phyloP scores from a whole-genome alignment of 2,797 vertebrate genomes.

The Malacoraja senta region DNA sequence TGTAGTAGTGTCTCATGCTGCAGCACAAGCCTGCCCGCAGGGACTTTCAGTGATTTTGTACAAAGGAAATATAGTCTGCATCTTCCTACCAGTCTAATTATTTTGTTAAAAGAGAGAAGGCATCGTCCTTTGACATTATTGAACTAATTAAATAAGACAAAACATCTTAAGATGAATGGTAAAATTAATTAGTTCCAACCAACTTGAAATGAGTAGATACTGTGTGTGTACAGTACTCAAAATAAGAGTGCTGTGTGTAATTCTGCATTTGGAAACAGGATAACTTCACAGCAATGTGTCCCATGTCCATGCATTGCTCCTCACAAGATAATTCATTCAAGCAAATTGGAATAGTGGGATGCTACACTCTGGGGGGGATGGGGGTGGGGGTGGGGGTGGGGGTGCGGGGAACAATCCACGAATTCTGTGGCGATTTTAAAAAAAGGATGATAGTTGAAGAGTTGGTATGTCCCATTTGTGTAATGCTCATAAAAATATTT shows the following conservation, averaged over 20 bases:
- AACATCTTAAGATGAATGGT: conserved; percentile 18
- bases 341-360: neutral
- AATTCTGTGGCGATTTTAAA: neutral
- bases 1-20: neutral
- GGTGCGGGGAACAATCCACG: too few species aligned
- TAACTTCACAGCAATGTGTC: neutral
- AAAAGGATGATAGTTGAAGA: too few species aligned
- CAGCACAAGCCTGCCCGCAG: conserved; percentile 20
- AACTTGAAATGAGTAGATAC: conserved; percentile 18
- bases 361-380: neutral
- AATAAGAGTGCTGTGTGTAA: neutral
- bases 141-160: conserved; percentile 20
- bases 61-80: conserved; percentile 31
- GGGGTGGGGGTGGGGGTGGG: too few species aligned
- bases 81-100: conserved; percentile 19
- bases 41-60: neutral
- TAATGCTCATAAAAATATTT: too few species aligned
- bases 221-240: neutral
- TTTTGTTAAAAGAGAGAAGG: conserved; percentile 29
- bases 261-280: conserved; percentile 8
- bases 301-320: neutral
- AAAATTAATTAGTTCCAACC: conserved; percentile 21
- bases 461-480: too few species aligned
- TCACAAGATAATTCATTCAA: neutral
- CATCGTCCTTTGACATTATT: neutral